Evolutionary conservation across 2,113 vertebrate genomes (phyloP).

Genomic region (Madoqua kirkii): DNA sequence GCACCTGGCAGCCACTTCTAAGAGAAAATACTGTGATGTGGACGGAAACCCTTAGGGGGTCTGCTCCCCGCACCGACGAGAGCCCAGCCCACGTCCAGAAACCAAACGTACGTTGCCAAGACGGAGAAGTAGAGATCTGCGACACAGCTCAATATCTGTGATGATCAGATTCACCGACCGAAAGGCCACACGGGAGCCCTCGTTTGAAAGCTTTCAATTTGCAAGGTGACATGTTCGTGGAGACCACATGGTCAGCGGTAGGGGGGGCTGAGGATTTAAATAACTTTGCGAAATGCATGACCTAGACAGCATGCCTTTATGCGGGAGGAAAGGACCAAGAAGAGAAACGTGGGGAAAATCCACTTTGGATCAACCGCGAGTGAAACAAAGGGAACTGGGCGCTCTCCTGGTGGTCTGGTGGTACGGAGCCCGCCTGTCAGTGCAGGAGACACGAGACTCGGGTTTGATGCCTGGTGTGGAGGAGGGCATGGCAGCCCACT

Average conservation of each 20-base stretch:
- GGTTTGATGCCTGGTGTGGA: not conserved
- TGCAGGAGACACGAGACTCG: not conserved
- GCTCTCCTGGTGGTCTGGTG: not conserved
- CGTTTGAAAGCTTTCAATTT: not conserved
- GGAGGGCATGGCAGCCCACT: not conserved
- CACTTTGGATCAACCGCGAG: accelerated
- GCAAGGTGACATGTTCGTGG: not conserved
- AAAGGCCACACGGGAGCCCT: not conserved
- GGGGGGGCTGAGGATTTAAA: not conserved
- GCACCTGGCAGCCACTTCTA: accelerated
- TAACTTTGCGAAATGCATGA: not conserved
- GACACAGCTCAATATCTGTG: not conserved
- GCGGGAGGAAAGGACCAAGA: not conserved
- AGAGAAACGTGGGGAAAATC: accelerated
- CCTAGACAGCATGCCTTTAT: accelerated
- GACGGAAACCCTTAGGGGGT: accelerated
- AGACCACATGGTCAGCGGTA: not conserved
- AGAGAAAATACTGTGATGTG: accelerated
- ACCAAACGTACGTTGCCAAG: not conserved
- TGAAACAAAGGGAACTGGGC: not conserved
- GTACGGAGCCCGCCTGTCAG: accelerated
- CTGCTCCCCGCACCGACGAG: accelerated
- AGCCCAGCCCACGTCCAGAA: not conserved
- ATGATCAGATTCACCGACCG: not conserved
- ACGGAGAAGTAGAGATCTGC: not conserved